Conservation (phyloP, 2,888 invertebrate species). For the Lasioglossum figueresi region DNA sequence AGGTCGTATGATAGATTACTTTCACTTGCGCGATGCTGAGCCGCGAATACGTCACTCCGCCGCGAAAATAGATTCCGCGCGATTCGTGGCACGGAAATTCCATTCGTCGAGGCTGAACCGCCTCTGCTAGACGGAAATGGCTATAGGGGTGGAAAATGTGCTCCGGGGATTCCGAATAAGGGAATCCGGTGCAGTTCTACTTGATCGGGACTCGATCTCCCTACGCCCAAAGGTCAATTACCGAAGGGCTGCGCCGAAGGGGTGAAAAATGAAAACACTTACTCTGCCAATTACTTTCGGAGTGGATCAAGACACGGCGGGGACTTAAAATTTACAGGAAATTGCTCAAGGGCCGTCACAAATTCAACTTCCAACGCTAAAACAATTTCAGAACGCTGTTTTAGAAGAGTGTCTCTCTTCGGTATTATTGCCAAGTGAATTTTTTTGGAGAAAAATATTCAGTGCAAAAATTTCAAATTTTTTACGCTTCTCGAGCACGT, state of each 20-base stretch:
- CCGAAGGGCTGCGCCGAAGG: neutral
- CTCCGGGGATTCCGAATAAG: conserved; percentile 33
- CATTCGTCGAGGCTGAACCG: conserved; percentile 64
- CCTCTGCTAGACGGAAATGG: conserved; percentile 37
- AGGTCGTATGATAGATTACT: conserved; percentile 67
- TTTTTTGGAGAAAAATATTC: neutral
- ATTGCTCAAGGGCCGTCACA: neutral
- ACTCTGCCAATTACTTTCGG: neutral
- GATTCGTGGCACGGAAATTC: conserved; percentile 77
- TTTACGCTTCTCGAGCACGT: no score
- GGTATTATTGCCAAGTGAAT: neutral
- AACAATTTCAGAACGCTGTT: neutral
- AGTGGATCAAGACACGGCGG: neutral
- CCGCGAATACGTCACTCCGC: conserved; percentile 62
- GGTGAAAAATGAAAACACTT: neutral
- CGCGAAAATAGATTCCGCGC: conserved; percentile 78
- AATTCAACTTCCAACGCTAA: neutral
- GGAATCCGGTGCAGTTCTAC: conserved; percentile 33
- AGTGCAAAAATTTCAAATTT: neutral
- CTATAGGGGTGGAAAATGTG: conserved; percentile 15
- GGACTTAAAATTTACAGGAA: neutral
- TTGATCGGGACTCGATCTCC: conserved; percentile 14
- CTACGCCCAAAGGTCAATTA: conserved; percentile 30
- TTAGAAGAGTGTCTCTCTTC: neutral
- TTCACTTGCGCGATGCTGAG: conserved; percentile 51